A percentile compares a stretch with the other conserved stretches of the same genome.
Conservation (phyloP, 2,888 invertebrate species). For the Pedicia rivosa region DNA sequence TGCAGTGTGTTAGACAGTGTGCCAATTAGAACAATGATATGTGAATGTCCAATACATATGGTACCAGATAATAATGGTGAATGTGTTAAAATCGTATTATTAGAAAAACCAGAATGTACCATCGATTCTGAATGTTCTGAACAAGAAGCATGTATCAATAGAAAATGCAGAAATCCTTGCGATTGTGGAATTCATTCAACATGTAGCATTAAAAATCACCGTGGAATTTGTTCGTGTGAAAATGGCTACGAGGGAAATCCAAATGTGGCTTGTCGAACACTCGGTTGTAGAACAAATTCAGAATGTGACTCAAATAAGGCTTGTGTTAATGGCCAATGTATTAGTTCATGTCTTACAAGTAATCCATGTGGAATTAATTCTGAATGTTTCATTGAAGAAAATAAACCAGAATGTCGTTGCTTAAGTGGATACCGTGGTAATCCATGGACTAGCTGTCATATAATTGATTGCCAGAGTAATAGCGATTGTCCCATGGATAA, state of each 20-base stretch:
- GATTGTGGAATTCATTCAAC: slow-evolving; percentile 73
- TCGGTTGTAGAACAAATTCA: slow-evolving; percentile 67
- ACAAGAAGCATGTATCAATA: slow-evolving; percentile 68
- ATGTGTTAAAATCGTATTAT: slow-evolving; percentile 54
- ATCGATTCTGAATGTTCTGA: slow-evolving; percentile 63
- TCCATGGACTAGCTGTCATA: slow-evolving; percentile 53
- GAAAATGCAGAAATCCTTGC: slow-evolving; percentile 75
- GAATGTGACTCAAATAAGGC: slow-evolving; percentile 73
- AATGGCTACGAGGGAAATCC: slow-evolving; percentile 79
- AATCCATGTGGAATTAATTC: slow-evolving; percentile 69
- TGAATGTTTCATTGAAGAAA: slow-evolving; percentile 61
- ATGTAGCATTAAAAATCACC: slow-evolving; percentile 66
- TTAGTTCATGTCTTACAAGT: slow-evolving; percentile 68
- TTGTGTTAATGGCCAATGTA: slow-evolving; percentile 70
- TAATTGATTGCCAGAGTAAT: slow-evolving; percentile 72
- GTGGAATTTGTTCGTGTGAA: slow-evolving; percentile 73
- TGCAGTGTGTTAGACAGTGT: slow-evolving; percentile 74
- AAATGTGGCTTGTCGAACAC: slow-evolving; percentile 58
- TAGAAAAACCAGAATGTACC: slow-evolving; percentile 58
- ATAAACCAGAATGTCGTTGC: slow-evolving; percentile 63
- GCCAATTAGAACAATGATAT: slow-evolving; percentile 75
- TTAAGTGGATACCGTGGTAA: slow-evolving; percentile 66
- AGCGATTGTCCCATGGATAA: slow-evolving; percentile 76
- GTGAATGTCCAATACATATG: slow-evolving; percentile 74
- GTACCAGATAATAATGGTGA: slow-evolving; percentile 64